Percentiles rank a stretch among this genome's conserved stretches.
Evolutionary conservation across 2,113 vertebrate genomes (phyloP).

Genomic region (Athene noctua): DNA sequence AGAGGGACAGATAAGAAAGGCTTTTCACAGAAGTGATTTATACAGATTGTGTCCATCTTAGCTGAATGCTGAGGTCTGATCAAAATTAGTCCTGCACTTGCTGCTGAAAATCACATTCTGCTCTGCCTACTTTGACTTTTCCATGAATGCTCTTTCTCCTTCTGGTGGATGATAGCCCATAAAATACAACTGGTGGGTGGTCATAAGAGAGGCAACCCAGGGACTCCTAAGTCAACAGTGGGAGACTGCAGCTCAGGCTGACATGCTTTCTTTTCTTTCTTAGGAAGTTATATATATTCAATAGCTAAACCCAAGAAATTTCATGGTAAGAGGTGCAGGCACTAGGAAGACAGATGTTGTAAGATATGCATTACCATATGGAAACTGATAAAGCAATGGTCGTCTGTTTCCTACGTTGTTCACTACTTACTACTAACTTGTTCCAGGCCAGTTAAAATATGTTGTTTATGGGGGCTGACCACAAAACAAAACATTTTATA

Average conservation of each 20-base stretch:
- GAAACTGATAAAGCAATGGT: not conserved
- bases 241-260: not conserved
- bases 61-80: not conserved
- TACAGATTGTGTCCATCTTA: not conserved
- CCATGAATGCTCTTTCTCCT: not conserved
- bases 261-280: not conserved
- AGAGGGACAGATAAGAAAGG: not conserved
- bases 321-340: not conserved
- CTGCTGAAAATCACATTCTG: not conserved
- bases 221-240: not conserved
- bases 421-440: not conserved
- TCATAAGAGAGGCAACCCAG: not conserved
- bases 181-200: not conserved
- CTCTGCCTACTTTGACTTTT: not conserved
- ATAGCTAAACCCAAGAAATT: not conserved
- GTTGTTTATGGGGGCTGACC: not conserved
- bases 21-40: not conserved
- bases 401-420: not conserved
- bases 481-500: not conserved
- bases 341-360: not conserved
- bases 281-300: not conserved
- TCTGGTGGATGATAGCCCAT: not conserved
- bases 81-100: not conserved
- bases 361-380: not conserved
- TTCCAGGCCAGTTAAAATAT: not conserved